Percentiles rank a stretch among this genome's conserved stretches.
Conservation (phyloP, 1,140 invertebrate genomes). For the Trachymyrmex septentrionalis region DNA sequence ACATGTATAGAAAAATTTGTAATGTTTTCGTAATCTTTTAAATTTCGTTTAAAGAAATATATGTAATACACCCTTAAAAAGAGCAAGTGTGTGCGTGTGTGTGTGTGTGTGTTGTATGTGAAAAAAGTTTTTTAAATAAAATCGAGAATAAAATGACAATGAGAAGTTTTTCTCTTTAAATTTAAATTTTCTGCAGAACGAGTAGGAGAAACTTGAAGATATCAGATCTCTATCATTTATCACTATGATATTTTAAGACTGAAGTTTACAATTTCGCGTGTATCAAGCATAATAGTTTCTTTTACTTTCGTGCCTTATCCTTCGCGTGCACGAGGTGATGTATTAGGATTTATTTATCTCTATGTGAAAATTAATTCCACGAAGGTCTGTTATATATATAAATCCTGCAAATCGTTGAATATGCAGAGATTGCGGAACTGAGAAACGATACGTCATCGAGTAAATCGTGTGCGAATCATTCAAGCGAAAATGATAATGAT, state of each 20-base stretch:
- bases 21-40: too few relatives aligned
- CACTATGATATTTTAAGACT: background rate
- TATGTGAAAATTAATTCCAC: slow-evolving; percentile 55
- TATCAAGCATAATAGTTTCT: background rate
- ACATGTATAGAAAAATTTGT: too few relatives aligned
- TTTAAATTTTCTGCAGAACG: background rate
- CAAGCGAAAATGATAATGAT: slow-evolving; percentile 12
- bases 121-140: background rate
- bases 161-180: slow-evolving; percentile 13
- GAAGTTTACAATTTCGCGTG: slow-evolving; percentile 42
- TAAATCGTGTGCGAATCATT: slow-evolving; percentile 21
- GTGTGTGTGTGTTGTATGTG: too few relatives aligned
- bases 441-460: slow-evolving; percentile 11
- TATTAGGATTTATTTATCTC: slow-evolving; percentile 24
- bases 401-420: background rate
- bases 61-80: background rate
- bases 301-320: slow-evolving; percentile 25
- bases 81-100: too few relatives aligned
- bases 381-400: slow-evolving; percentile 8
- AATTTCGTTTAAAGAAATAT: too few relatives aligned
- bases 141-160: background rate
- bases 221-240: background rate
- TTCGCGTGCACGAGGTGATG: slow-evolving; percentile 18
- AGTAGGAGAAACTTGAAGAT: background rate
- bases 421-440: background rate